These are phyloP conservation scores for Pheosia gnoma DNA, from an alignment of 2,888 invertebrate species.

Conservation along the genomic window DNA sequence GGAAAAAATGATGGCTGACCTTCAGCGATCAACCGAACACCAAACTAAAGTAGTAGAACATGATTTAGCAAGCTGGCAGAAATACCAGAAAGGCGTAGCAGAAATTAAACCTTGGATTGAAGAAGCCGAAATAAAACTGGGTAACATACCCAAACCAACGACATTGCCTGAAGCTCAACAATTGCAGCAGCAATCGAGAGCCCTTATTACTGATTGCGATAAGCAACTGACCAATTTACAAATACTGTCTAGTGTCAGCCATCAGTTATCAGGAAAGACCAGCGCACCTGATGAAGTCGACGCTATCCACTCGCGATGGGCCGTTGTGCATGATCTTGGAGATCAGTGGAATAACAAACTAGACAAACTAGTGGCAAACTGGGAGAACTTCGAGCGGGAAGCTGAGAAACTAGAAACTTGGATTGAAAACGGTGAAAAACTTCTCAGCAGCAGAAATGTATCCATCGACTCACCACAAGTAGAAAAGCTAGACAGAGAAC, in stretches of 20 bases:
- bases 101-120: constrained; percentile 95
- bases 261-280: constrained; percentile 89
- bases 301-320: constrained; percentile 92
- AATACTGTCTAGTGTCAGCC: constrained; percentile 88
- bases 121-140: constrained; percentile 92
- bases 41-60: constrained; percentile 90
- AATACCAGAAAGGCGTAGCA: constrained; percentile 90
- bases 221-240: constrained; percentile 90
- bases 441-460: constrained; percentile 82
- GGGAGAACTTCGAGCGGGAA: constrained; percentile 92
- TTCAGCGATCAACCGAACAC: constrained; percentile 90
- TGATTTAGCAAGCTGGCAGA: constrained; percentile 93
- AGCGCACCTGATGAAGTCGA: constrained; percentile 93
- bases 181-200: constrained; percentile 88
- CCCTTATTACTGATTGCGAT: constrained; percentile 91
- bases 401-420: constrained; percentile 91
- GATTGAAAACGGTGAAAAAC: constrained; percentile 87
- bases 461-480: constrained; percentile 88
- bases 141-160: constrained; percentile 89
- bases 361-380: constrained; percentile 90
- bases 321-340: constrained; percentile 91
- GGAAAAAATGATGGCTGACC: constrained; percentile 89
- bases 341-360: constrained; percentile 91
- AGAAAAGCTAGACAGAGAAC: constrained; percentile 89
- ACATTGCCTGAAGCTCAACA: constrained; percentile 92